Evolutionary conservation across 2,797 vertebrate species (phyloP).

Genomic region (Mastacembelus armatus): DNA sequence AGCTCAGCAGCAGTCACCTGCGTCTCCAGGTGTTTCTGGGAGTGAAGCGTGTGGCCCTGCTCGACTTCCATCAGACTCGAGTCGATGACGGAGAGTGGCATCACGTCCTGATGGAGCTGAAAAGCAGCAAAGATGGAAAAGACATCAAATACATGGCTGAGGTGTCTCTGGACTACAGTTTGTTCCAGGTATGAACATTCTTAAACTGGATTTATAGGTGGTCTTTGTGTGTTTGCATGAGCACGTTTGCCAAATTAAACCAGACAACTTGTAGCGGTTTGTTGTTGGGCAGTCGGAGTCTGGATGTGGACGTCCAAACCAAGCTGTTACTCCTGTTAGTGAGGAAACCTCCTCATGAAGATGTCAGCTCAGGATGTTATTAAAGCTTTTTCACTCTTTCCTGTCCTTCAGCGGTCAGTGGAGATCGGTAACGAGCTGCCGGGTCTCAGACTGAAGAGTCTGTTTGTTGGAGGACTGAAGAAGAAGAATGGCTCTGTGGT

Average conservation of each 20-base stretch:
- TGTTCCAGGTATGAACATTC: constrained; percentile 85
- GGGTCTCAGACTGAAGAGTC: constrained; percentile 86
- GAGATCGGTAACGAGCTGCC: constrained; percentile 90
- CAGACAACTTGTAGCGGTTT: too few species aligned
- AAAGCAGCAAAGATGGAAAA: constrained; percentile 90
- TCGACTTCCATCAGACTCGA: constrained; percentile 80
- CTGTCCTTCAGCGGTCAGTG: constrained; percentile 78
- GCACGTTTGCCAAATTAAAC: too few species aligned
- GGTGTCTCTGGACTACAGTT: constrained; percentile 89
- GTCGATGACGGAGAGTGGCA: constrained; percentile 90
- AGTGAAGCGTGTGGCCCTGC: constrained; percentile 74
- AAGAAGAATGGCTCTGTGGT: constrained; percentile 82
- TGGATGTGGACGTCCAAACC: too few species aligned
- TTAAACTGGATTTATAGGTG: not conserved
- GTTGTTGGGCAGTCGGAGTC: too few species aligned
- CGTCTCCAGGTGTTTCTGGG: constrained; percentile 88
- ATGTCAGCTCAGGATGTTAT: too few species aligned
- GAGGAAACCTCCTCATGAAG: too few species aligned
- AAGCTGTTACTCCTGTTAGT: too few species aligned
- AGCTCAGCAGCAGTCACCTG: constrained; percentile 84
- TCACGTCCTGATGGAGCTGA: constrained; percentile 88
- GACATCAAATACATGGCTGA: constrained; percentile 89
- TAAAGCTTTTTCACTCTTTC: too few species aligned
- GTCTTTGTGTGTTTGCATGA: too few species aligned
- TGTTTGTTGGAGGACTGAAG: constrained; percentile 85